Evolutionary conservation across 2,888 invertebrate genomes (phyloP), one percentile per base, ranked within the genome.

Genomic region (Pristionchus exspectatus): DNA sequence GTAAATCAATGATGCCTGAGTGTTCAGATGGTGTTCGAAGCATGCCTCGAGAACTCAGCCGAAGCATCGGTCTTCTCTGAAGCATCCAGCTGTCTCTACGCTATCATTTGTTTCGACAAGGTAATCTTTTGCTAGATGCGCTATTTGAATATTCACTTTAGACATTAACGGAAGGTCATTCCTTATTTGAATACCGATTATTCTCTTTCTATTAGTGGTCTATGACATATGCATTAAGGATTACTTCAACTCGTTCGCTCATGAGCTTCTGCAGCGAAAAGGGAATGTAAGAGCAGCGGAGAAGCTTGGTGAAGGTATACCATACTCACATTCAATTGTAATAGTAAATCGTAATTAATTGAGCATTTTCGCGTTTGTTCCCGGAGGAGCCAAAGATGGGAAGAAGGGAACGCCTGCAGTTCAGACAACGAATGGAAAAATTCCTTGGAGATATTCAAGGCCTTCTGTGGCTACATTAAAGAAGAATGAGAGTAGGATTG

Each of bases 41-140:
- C 95, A 92, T 93, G 95, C 90, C 92, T 96, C 69, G 92, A 95
- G 90, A 95, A 95, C 89, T 95, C 95, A 18, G 95, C 95, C 92
- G 96, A 96, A 91, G 95, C 95, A 93, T 95, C 95, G 44, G 93
- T 96, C 50, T 93, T 95, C 90, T 95, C 95, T 56, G 95, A 95
- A 30, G 95, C 95, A 59, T 95, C 95, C 90, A 93, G 94, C 44
- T 93, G 95, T 16, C 93, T 96, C 88, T 96, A 95, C 92, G 93
- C 95, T 54, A 93, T 96, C 24, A 95, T 96, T 86, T 95, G 95
- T 90, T 95, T 95, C 91, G 95, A 95, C 90, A 94, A 94, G 93
- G 95, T 95, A 59, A 18, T 50, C 9, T 50, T 12, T 50, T 50
- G 44, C 44, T 50, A 50, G 44, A 50, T 14, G 14, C 44, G 21